phyloP scores from a whole-genome alignment of 2,113 vertebrate genomes.

The Acrocephalus kingi region DNA sequence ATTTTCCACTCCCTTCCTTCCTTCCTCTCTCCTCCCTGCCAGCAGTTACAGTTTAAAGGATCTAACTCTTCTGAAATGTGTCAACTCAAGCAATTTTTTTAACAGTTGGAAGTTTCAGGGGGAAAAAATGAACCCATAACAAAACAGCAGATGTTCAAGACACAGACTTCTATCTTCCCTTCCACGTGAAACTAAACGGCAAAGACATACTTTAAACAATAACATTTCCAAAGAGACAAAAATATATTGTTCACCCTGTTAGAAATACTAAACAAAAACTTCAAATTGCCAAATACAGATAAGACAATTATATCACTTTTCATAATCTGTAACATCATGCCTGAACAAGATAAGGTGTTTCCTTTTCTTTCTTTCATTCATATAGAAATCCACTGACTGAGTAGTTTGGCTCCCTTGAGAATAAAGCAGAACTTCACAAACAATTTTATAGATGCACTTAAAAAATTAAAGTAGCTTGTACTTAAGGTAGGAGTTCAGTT shows the following conservation, averaged over 20 bases:
- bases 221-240: conserved; percentile 40
- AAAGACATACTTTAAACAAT: conserved; percentile 49
- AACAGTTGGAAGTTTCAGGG: conserved; percentile 49
- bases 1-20: conserved; percentile 62
- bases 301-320: conserved; percentile 8
- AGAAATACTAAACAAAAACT: conserved; percentile 16
- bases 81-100: conserved; percentile 53
- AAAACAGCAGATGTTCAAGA: conserved; percentile 59
- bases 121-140: conserved; percentile 15
- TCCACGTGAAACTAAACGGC: conserved; percentile 24
- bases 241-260: background rate
- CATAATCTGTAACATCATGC: background rate
- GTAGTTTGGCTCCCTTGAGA: conserved; percentile 5
- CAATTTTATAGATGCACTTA: background rate
- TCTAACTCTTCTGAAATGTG: conserved; percentile 45
- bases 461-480: background rate
- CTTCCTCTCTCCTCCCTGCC: conserved; percentile 20
- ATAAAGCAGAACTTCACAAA: background rate
- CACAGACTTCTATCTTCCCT: conserved; percentile 39
- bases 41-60: conserved; percentile 49
- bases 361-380: conserved; percentile 44
- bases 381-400: background rate
- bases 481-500: background rate
- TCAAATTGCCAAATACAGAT: background rate
- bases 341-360: conserved; percentile 30